phyloP scores from a whole-genome alignment of 2,797 vertebrate species.

The Spinus pinus region DNA sequence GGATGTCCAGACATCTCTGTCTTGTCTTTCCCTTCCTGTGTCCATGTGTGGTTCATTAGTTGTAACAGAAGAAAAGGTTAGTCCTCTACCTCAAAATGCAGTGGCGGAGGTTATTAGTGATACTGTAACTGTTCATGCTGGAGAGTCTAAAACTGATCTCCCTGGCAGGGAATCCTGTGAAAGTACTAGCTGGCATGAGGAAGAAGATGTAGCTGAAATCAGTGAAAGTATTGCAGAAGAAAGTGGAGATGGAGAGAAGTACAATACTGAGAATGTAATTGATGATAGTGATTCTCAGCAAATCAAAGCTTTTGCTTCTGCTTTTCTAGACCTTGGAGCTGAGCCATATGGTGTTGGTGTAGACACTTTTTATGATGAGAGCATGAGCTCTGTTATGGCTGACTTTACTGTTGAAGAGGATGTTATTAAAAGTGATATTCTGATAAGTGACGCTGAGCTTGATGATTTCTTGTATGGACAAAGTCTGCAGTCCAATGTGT shows the following conservation, averaged over 20 bases:
- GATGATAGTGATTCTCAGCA: slow-evolving; percentile 12
- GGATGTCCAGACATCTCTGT: slow-evolving; percentile 67
- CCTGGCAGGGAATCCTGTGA: background rate
- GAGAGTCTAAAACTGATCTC: background rate
- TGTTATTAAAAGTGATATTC: slow-evolving; percentile 71
- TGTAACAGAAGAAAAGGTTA: slow-evolving; percentile 46
- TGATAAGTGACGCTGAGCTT: slow-evolving; percentile 91
- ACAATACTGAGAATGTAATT: background rate
- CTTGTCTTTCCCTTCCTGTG: slow-evolving; percentile 79
- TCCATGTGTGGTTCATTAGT: slow-evolving; percentile 79
- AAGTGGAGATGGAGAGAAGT: background rate
- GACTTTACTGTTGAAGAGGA: slow-evolving; percentile 79
- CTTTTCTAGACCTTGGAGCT: background rate
- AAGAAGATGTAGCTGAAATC: slow-evolving; percentile 8
- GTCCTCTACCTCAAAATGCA: slow-evolving; percentile 49
- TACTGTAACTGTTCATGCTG: background rate
- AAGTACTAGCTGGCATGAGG: slow-evolving; percentile 15
- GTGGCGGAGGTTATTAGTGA: background rate
- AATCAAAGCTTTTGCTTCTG: background rate
- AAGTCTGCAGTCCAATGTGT: slow-evolving; percentile 53
- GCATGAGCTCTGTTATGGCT: slow-evolving; percentile 39
- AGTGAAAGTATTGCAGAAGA: background rate
- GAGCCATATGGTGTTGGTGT: background rate
- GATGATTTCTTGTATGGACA: slow-evolving; percentile 89
- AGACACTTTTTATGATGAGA: background rate